Evolutionary conservation across 2,113 vertebrate species (phyloP).

Genomic region (Megaceryle maxima): DNA sequence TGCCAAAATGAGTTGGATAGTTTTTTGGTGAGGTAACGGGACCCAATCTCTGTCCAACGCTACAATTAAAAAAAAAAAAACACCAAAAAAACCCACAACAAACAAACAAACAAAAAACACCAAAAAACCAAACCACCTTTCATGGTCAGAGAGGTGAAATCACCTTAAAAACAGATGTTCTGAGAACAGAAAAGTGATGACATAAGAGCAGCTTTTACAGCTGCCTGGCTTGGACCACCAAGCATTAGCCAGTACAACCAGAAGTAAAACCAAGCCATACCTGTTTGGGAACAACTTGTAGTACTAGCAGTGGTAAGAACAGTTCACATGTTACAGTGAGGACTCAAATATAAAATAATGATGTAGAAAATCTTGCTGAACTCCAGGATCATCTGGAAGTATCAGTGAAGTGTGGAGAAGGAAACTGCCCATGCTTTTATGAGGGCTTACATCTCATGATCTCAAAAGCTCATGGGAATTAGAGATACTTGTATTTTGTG

Average conservation of each 20-base stretch:
- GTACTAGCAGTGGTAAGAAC: not conserved
- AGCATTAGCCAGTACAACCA: not conserved
- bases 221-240: not conserved
- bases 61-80: not conserved
- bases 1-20: not conserved
- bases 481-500: not conserved
- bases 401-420: not conserved
- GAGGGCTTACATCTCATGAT: not conserved
- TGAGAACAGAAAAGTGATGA: not conserved
- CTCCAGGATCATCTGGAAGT: not conserved
- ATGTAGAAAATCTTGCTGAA: not conserved
- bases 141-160: not conserved
- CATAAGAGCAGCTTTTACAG: not conserved
- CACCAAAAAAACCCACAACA: no score
- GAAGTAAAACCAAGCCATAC: not conserved
- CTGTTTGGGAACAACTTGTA: not conserved
- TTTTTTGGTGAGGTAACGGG: not conserved
- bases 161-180: not conserved
- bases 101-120: no score
- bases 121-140: not conserved
- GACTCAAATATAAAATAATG: not conserved
- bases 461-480: not conserved
- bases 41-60: not conserved
- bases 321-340: not conserved
- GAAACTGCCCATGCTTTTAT: not conserved